Conservation (phyloP, 1,140 invertebrate species). For the Venustaconcha ellipsiformis region DNA sequence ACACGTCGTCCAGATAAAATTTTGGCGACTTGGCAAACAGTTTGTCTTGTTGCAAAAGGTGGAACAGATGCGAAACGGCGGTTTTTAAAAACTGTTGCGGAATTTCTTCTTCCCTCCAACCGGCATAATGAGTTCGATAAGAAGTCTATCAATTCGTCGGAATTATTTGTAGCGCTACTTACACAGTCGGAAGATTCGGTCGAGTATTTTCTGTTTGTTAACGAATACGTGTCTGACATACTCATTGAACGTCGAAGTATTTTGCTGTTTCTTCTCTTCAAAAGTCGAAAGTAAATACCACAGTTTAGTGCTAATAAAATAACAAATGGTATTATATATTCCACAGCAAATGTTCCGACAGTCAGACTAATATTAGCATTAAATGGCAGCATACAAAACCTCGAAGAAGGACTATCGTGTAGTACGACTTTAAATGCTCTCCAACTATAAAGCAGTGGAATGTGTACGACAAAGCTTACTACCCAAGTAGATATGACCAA, state of each 20-base stretch:
- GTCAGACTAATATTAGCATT: conserved; percentile 36
- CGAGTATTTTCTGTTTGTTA: conserved; percentile 41
- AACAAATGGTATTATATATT: conserved; percentile 51
- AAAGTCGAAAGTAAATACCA: conserved; percentile 58
- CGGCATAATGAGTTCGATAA: neutral
- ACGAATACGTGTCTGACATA: conserved; percentile 39
- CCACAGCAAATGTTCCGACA: conserved; percentile 41
- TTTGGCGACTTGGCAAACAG: conserved; percentile 24
- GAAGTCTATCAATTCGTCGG: conserved; percentile 19
- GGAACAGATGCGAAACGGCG: conserved; percentile 4
- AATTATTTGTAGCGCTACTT: conserved; percentile 29
- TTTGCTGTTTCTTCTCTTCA: conserved; percentile 47
- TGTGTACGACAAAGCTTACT: conserved; percentile 49
- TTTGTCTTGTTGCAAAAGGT: conserved; percentile 3
- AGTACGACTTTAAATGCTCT: conserved; percentile 24
- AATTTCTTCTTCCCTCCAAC: conserved; percentile 16
- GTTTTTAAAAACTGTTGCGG: conserved; percentile 1
- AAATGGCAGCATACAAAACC: conserved; percentile 42
- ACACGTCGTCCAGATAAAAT: conserved; percentile 10
- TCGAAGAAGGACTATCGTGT: neutral
- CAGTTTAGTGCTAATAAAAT: conserved; percentile 48
- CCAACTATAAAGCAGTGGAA: conserved; percentile 45
- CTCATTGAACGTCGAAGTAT: conserved; percentile 58
- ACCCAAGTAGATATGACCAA: conserved; percentile 48
- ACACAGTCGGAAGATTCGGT: conserved; percentile 37